A percentile compares a stretch with the other conserved stretches of the same genome.
phyloP scores from a whole-genome alignment of 1,140 invertebrate species.

The Platorchestia sp. region DNA sequence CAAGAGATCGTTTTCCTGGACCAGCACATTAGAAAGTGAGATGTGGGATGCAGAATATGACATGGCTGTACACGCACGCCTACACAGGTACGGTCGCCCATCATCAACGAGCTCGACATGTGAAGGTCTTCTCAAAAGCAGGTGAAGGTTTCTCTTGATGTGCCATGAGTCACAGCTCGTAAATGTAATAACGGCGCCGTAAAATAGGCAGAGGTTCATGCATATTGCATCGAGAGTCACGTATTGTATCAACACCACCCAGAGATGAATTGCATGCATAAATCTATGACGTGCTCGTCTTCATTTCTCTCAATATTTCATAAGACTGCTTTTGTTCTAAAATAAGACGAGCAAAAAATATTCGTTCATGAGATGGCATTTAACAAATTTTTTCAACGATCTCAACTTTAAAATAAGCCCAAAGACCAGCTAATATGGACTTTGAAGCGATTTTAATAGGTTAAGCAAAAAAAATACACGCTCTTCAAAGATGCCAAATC shows the following conservation, averaged over 20 bases:
- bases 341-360: background rate
- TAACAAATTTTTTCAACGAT: background rate
- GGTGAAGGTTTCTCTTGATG: background rate
- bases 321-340: background rate
- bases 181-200: background rate
- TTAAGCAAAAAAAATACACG: too few species aligned
- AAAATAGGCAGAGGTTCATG: background rate
- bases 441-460: too few species aligned
- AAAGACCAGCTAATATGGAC: too few species aligned
- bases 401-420: too few species aligned
- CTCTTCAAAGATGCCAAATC: too few species aligned
- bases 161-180: background rate
- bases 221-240: background rate
- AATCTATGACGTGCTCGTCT: background rate
- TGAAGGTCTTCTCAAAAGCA: background rate
- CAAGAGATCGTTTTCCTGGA: background rate
- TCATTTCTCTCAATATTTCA: background rate
- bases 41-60: slow-evolving; percentile 29
- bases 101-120: background rate
- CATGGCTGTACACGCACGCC: background rate
- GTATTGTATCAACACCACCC: background rate
- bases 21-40: background rate
- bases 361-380: background rate
- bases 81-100: background rate
- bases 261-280: background rate